Base-by-base conservation (phyloP, 1,140 invertebrate genomes). In the Papilio machaon region DNA sequence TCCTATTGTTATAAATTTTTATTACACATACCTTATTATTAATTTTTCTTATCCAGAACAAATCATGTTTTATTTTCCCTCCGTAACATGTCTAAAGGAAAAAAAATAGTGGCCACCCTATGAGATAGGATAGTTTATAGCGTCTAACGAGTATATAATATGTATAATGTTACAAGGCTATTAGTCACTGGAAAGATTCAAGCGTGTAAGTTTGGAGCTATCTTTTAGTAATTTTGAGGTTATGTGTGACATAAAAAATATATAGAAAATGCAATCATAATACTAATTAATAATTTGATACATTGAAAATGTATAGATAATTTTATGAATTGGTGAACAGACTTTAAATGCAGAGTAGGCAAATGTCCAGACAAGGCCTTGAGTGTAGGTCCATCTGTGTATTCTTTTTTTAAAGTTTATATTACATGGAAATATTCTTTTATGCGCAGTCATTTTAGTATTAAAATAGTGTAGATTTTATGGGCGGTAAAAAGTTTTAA, bases 121-220 rank as follows among this genome's bases (percentile, higher is more conserved):
- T 6, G n/a, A 17, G 54, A 35, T 70, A 64, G 60, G 60, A 70
- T 70, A 70, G 23, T 70, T 70, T 70, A 38, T 70, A 70, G 60
- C 60, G 60, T 30, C 60, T 30, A 23, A 30, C 19, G 19, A 64
- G 64, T 35, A 70, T 70, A 70, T 70, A 70, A 35, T 70, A 70
- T 70, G 64, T 70, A 70, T 70, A 70, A 70, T 70, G 64, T 70
- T 70, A 70, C 64, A 23, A 67, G 10, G 64, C 64, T 35, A 70
- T 70, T 70, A 70, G 64, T 70, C 64, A 13, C 35, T 70, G 64
- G 64, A 70, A 70, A 70, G 64, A 70, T 70, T 70, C 64, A 38
- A 70, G 30, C 23, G 23, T 23, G 60, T 67, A 67, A 67, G 13
- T 70, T 70, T 15, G 64, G 64, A 70, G 64, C 11, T 70, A 70